Base-by-base conservation (phyloP, 1,140 invertebrate genomes). In the Platorchestia sp. region DNA sequence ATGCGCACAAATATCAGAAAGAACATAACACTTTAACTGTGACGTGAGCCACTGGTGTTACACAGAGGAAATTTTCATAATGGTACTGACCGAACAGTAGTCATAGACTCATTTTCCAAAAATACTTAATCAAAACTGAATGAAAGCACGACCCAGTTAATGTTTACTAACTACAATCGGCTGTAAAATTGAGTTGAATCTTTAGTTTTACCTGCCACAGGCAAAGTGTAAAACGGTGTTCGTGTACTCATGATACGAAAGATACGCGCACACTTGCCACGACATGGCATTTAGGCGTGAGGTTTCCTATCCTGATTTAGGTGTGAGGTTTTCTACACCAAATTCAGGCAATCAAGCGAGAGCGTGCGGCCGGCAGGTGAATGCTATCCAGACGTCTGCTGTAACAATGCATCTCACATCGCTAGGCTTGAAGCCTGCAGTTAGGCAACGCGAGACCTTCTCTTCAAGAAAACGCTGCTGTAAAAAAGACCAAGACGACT, bases 371-470 rank as follows among this genome's bases (percentile, higher is more conserved):
- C 41, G 41, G 41, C 27, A 10, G 27, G 0, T 7, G 36, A 36
- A 5, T 89, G 41, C 87, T 0, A 89, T 89, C 27, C 41, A 14
- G 27, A 89, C 41, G 87, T 89, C 87, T 41, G 36, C 36, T 14
- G 36, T 41, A 42, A 89, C 87, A 89, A 89, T 89, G 87, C 87
- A 42, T 89, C 87, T 10, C 87, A 44, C 87, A 43, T 42, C 87
- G n/a, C 87, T 41, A 10, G 43, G 7, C 59, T 14, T 42, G 87
- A 41, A 89, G 87, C 5, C 87, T 41, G 87, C 87, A 89, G 5
- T 89, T 89, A 89, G 42, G 87, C 87, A 89, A 89, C 87, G 87
- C 43, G 87, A 89, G 42, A 89, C 87, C 87, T 19, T 89, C 87
- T 41, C 87, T 41, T 44, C 87, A 42, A 3, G 87, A 89, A 41